Conservation (phyloP, 92 coral and sea anemone species). For the Palythoa grandis region DNA sequence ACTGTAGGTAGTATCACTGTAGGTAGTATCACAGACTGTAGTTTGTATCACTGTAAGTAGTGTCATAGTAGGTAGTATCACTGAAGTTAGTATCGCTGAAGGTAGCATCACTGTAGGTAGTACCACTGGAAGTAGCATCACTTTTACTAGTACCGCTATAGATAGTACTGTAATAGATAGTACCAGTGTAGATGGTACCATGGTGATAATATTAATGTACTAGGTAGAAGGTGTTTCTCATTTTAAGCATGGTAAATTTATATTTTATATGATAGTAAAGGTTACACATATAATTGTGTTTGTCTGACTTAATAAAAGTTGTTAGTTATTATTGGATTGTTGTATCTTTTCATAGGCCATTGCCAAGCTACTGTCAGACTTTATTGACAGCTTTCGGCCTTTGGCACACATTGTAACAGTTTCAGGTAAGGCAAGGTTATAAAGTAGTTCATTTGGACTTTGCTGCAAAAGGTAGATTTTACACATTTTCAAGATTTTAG, state of each 20-base stretch:
- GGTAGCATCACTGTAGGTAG: too few relatives aligned
- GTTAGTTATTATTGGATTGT: not conserved
- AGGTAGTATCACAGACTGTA: not conserved
- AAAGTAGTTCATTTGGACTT: not conserved
- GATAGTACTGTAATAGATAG: not conserved
- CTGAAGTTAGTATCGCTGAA: not conserved
- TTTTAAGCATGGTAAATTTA: too few relatives aligned
- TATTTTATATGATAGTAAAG: not conserved
- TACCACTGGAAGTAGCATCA: not conserved
- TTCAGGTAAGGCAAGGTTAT: conserved; percentile 63
- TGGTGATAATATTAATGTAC: not conserved
- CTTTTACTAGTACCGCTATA: not conserved
- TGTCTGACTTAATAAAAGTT: not conserved
- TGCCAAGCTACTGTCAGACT: conserved; percentile 86
- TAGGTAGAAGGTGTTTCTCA: not conserved
- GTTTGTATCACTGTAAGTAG: not conserved
- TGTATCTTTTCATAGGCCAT: conserved; percentile 63
- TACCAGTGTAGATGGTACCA: not conserved
- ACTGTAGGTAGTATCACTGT: not conserved
- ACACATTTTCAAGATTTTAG: too few relatives aligned
- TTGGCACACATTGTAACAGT: conserved; percentile 93
- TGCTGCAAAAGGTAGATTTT: too few relatives aligned
- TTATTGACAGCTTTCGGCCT: conserved; percentile 86
- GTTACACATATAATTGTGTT: not conserved
- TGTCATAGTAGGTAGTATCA: not conserved